These are phyloP conservation scores for Gobio occitaniae DNA, from an alignment of 2,797 vertebrate genomes.

Conservation along the genomic window DNA sequence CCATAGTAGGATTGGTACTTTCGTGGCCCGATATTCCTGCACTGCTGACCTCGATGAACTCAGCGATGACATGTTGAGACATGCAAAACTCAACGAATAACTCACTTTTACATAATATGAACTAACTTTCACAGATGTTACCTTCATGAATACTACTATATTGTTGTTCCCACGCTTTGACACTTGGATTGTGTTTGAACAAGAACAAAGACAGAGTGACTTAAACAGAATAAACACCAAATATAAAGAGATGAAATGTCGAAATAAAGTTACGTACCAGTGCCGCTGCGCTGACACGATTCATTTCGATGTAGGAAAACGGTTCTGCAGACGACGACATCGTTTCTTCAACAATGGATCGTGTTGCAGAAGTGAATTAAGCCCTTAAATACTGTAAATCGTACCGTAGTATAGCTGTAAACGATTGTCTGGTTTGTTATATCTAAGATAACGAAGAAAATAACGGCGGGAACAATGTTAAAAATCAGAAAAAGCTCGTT, in stretches of 20 bases:
- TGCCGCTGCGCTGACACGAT: slow-evolving; percentile 89
- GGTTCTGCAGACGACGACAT: slow-evolving; percentile 95
- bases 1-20: not conserved
- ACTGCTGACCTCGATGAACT: slow-evolving; percentile 38
- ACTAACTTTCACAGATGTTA: slow-evolving; percentile 10
- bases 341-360: slow-evolving; percentile 79
- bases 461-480: not conserved
- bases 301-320: slow-evolving; percentile 99
- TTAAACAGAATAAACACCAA: not conserved
- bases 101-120: not conserved
- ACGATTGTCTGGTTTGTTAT: not conserved
- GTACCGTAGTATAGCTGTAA: not conserved
- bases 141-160: not conserved
- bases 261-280: slow-evolving; percentile 54
- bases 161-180: not conserved
- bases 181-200: not conserved
- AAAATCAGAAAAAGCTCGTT: not conserved
- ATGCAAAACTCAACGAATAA: slow-evolving; percentile 29
- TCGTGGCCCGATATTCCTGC: slow-evolving; percentile 9
- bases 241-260: not conserved
- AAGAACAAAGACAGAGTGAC: slow-evolving; percentile 24
- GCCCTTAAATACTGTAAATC: not conserved
- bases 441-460: not conserved
- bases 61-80: slow-evolving; percentile 50
- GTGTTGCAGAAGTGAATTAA: slow-evolving; percentile 56